A percentile compares a stretch with the other conserved stretches of the same genome.
Evolutionary conservation across 2,113 vertebrate species (phyloP).

Genomic region (Oryzias melastigma): DNA sequence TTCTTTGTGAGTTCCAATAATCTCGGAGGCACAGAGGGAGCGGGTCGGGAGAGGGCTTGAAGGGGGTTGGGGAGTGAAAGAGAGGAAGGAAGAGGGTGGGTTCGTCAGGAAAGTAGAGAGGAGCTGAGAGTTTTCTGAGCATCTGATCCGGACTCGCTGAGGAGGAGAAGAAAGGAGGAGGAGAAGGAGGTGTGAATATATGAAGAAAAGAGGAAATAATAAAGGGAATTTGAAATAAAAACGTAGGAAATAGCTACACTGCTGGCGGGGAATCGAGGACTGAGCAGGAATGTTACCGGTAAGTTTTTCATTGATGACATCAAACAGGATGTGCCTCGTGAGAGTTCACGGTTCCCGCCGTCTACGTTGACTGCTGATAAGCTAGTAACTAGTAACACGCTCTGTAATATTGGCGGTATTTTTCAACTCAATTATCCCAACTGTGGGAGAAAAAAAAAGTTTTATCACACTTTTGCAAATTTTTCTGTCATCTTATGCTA

Average conservation of each 20-base stretch:
- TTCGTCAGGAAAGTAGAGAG: slow-evolving; percentile 31
- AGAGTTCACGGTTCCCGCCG: background rate
- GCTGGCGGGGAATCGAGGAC: slow-evolving; percentile 18
- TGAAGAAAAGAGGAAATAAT: slow-evolving; percentile 2
- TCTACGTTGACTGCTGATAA: no score
- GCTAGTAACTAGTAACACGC: no score
- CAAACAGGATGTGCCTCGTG: background rate
- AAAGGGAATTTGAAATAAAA: background rate
- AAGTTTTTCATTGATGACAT: slow-evolving; percentile 41
- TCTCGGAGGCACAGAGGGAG: background rate
- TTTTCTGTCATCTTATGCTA: no score
- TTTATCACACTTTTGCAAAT: no score
- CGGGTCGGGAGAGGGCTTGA: background rate
- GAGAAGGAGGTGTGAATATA: slow-evolving; percentile 1
- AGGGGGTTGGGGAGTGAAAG: slow-evolving; percentile 4
- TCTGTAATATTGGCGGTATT: no score
- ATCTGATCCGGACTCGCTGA: slow-evolving; percentile 27
- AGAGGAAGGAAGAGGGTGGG: slow-evolving; percentile 52
- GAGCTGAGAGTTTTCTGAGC: slow-evolving; percentile 27
- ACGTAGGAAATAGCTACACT: background rate
- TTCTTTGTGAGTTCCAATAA: background rate
- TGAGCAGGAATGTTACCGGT: slow-evolving; percentile 74
- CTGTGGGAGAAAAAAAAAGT: no score
- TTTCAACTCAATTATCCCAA: no score
- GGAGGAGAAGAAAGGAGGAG: background rate